Percentiles rank a stretch among this genome's conserved stretches.
Conservation (phyloP, 2,113 vertebrate species). For the Jacana jacana region DNA sequence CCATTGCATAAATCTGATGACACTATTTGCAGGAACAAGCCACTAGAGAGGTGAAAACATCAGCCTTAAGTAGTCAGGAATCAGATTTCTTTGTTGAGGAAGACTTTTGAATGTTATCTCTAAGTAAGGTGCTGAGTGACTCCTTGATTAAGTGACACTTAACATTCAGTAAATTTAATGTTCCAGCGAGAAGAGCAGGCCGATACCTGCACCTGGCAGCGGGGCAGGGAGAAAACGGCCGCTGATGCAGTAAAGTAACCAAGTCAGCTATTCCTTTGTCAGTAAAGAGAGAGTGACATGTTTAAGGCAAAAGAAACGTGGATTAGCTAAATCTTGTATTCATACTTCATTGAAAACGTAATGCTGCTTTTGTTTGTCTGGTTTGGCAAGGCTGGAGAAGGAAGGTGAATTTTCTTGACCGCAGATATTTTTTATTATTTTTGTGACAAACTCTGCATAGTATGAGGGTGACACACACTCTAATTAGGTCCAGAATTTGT, state of each 20-base stretch:
- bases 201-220: neutral
- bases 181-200: neutral
- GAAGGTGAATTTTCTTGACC: neutral
- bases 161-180: neutral
- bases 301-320: neutral
- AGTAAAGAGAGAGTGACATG: neutral
- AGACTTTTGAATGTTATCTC: neutral
- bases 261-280: neutral
- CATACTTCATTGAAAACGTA: neutral
- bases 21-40: neutral
- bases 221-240: neutral
- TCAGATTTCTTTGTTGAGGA: neutral
- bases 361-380: neutral
- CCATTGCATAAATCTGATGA: neutral
- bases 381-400: neutral
- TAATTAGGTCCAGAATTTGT: neutral
- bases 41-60: neutral
- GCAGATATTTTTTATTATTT: neutral
- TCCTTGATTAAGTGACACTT: neutral
- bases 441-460: neutral
- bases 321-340: neutral
- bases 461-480: neutral
- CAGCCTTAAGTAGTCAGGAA: neutral
- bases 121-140: neutral
- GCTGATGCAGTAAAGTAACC: neutral